These are phyloP conservation scores for Tragelaphus imberbis DNA, from an alignment of 2,113 vertebrate genomes.

Conservation along the genomic window DNA sequence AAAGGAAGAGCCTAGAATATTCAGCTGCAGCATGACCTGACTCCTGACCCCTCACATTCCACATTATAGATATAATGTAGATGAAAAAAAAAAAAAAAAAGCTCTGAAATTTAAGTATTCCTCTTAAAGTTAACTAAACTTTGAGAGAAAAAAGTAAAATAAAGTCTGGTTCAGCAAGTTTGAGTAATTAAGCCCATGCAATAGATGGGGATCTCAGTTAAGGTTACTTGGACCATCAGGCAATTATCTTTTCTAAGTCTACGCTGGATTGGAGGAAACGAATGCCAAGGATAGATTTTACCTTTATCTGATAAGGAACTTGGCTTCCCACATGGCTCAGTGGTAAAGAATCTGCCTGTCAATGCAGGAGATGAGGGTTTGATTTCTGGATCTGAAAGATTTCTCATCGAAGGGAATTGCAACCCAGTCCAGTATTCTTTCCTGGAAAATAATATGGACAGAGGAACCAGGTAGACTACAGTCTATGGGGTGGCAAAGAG, in stretches of 20 bases:
- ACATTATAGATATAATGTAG: not conserved
- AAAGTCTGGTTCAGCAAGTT: not conserved
- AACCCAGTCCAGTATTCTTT: not conserved
- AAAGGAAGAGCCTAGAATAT: not conserved
- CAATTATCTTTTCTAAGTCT: rapidly evolving
- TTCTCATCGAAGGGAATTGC: not conserved
- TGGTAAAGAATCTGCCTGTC: not conserved
- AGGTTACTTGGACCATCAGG: rapidly evolving
- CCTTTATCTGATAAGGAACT: too few relatives aligned
- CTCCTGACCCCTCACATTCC: not conserved
- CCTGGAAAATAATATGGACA: not conserved
- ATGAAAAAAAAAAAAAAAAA: not conserved
- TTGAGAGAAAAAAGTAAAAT: not conserved
- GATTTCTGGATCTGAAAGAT: not conserved
- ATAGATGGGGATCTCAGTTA: not conserved
- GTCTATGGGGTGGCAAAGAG: not conserved
- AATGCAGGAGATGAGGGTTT: not conserved
- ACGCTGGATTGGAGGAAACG: not conserved
- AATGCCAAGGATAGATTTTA: too few relatives aligned
- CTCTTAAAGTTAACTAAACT: not conserved
- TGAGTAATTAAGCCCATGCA: not conserved
- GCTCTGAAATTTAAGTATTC: not conserved
- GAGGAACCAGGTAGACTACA: not conserved
- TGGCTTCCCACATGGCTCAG: not conserved
- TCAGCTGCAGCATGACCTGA: rapidly evolving